Percentiles rank a stretch among this genome's conserved stretches.
These are phyloP conservation scores for Passerculus sandwichensis DNA, from an alignment of 2,797 vertebrate genomes.

Conservation along the genomic window DNA sequence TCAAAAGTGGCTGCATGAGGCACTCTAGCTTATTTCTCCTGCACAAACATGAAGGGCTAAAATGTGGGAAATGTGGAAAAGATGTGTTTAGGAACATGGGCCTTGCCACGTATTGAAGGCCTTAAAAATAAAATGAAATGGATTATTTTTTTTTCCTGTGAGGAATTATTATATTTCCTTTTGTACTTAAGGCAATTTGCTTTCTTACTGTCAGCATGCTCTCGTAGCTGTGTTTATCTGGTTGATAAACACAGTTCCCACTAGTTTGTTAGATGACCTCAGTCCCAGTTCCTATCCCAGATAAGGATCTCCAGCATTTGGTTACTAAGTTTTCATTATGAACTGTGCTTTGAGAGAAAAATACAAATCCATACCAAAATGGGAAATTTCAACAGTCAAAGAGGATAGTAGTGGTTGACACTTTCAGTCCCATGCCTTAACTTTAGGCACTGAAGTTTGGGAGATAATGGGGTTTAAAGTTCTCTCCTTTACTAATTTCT, in stretches of 20 bases:
- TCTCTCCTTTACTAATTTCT: not conserved
- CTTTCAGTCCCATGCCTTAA: not conserved
- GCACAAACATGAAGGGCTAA: not conserved
- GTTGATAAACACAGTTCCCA: not conserved
- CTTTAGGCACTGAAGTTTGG: not conserved
- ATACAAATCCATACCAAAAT: not conserved
- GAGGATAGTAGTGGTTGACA: not conserved
- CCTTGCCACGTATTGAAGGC: not conserved
- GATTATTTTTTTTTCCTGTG: not conserved
- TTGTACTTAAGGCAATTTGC: not conserved
- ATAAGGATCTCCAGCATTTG: not conserved
- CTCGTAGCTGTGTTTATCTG: not conserved
- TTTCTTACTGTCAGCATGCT: not conserved
- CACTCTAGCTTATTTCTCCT: not conserved
- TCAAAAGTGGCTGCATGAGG: not conserved
- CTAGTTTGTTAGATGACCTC: not conserved
- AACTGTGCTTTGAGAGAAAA: not conserved
- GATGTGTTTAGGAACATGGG: not conserved
- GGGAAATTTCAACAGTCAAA: not conserved
- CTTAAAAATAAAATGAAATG: not conserved
- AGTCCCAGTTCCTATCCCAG: not conserved
- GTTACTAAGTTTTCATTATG: not conserved
- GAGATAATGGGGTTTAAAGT: not conserved
- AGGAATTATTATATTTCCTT: not conserved
- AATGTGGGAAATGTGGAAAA: not conserved